phyloP scores from a whole-genome alignment of 2,113 vertebrate species.

The Rhinopithecus roxellana region DNA sequence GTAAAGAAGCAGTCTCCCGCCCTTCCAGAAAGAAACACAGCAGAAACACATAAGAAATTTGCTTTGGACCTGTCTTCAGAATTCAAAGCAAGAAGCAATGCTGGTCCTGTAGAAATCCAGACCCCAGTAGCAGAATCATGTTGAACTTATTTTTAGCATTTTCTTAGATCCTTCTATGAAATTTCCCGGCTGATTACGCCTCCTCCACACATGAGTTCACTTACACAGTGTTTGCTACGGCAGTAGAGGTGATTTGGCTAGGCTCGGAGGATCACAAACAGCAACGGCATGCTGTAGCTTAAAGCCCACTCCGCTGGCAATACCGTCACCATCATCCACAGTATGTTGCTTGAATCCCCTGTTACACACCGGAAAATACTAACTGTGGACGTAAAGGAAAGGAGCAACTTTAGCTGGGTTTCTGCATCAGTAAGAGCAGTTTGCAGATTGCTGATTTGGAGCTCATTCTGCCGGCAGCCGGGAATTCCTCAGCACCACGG shows the following conservation, averaged over 20 bases:
- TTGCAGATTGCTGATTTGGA: constrained; percentile 72
- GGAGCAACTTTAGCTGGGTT: constrained; percentile 78
- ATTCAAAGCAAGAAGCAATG: constrained; percentile 81
- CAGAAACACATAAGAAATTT: constrained; percentile 77
- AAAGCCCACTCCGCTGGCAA: constrained; percentile 67
- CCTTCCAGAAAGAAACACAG: constrained; percentile 78
- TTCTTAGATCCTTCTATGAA: constrained; percentile 79
- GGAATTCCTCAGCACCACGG: constrained; percentile 77
- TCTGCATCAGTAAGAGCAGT: constrained; percentile 71
- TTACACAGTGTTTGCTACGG: constrained; percentile 79
- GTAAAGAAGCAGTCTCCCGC: constrained; percentile 78
- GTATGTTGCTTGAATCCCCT: constrained; percentile 63
- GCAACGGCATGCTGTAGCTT: constrained; percentile 75
- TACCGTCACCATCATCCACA: constrained; percentile 70
- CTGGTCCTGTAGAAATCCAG: constrained; percentile 78
- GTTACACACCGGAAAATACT: constrained; percentile 63
- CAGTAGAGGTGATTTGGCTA: constrained; percentile 80
- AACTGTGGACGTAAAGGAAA: constrained; percentile 66
- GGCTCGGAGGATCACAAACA: constrained; percentile 75
- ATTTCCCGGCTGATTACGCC: constrained; percentile 75
- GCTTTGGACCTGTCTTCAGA: constrained; percentile 73
- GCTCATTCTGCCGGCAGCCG: constrained; percentile 64
- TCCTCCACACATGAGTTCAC: constrained; percentile 81
- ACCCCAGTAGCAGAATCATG: constrained; percentile 80
- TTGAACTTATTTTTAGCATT: constrained; percentile 80